phyloP scores from a whole-genome alignment of 2,113 vertebrate genomes.

The Chiloscyllium plagiosum region DNA sequence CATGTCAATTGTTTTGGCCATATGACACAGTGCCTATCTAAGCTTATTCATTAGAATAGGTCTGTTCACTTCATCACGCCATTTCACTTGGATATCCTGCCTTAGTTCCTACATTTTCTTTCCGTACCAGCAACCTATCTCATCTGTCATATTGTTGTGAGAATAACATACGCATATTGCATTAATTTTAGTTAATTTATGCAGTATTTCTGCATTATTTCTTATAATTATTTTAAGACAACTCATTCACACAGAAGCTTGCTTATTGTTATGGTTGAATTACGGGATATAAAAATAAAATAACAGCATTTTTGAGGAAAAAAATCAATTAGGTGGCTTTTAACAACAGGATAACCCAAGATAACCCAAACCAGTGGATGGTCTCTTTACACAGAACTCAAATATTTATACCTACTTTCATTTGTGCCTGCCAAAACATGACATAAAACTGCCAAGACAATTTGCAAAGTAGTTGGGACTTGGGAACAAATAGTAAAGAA shows the following conservation, averaged over 20 bases:
- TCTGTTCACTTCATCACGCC: background rate
- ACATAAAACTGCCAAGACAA: background rate
- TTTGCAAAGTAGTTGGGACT: background rate
- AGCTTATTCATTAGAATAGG: background rate
- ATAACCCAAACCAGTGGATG: background rate
- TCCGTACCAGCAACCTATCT: no score
- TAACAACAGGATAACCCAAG: background rate
- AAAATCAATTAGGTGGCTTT: background rate
- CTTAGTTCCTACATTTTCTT: background rate
- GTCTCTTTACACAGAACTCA: background rate
- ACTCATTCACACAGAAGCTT: background rate
- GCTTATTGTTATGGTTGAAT: background rate
- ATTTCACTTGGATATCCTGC: background rate
- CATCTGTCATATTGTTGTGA: background rate
- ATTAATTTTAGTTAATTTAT: background rate
- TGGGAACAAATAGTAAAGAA: background rate
- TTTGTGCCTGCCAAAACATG: background rate
- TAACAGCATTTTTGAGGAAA: background rate
- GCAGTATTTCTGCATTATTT: background rate
- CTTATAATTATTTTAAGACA: background rate
- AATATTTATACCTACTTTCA: slow-evolving; percentile 15
- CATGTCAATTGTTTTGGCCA: background rate
- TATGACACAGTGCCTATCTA: background rate
- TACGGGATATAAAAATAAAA: background rate
- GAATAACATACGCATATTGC: background rate